phyloP scores from a whole-genome alignment of 2,113 vertebrate genomes.

The Furnarius figulus region DNA sequence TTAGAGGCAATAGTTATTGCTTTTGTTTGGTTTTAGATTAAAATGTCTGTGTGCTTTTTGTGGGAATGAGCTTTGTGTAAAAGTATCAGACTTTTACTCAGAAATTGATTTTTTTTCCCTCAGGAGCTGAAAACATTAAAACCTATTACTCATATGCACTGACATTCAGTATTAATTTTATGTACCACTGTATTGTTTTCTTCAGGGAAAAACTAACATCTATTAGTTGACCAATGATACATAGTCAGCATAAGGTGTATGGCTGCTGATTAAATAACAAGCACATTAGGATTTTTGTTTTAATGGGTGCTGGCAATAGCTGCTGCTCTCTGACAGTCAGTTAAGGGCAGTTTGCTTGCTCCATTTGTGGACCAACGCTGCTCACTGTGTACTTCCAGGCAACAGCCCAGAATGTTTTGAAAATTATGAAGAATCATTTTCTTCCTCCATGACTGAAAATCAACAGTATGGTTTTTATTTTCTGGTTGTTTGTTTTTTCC shows the following conservation, averaged over 20 bases:
- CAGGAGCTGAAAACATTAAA: not conserved
- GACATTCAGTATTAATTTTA: conserved; percentile 38
- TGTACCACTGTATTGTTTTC: not conserved
- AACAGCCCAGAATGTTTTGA: not conserved
- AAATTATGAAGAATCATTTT: not conserved
- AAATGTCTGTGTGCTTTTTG: not conserved
- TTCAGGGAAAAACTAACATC: conserved; percentile 8
- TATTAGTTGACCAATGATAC: not conserved
- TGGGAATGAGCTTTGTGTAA: not conserved
- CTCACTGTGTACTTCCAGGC: not conserved
- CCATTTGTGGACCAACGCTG: not conserved
- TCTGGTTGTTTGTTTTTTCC: not conserved
- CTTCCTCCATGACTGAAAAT: not conserved
- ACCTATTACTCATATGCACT: conserved; percentile 9
- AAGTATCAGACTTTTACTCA: not conserved
- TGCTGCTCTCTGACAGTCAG: not conserved
- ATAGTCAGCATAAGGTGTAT: not conserved
- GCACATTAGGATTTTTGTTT: not conserved
- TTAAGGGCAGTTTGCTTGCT: not conserved
- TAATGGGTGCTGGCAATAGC: not conserved
- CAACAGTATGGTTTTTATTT: not conserved
- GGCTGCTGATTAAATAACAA: conserved; percentile 5
- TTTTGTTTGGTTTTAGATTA: not conserved
- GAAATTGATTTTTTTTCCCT: conserved; percentile 2
- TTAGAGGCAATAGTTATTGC: not conserved